These are phyloP conservation scores for Ciconia stormi DNA, from an alignment of 2,113 vertebrate genomes.

Conservation along the genomic window DNA sequence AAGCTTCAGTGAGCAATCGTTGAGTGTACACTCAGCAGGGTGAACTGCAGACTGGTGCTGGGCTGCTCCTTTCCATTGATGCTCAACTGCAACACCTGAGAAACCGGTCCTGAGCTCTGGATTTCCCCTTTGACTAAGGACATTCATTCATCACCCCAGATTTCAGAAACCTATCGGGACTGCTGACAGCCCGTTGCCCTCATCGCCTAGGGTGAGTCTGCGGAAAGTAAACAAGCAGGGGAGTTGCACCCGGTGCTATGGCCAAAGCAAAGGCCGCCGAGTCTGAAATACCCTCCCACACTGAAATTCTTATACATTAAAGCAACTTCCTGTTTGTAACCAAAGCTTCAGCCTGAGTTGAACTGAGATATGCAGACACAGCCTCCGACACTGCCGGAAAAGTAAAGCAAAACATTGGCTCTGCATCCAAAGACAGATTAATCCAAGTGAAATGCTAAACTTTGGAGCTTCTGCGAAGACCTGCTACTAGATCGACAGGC, in stretches of 20 bases:
- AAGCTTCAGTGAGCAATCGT: not conserved
- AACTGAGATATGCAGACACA: not conserved
- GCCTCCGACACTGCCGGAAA: not conserved
- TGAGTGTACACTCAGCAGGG: fast-evolving
- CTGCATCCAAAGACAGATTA: not conserved
- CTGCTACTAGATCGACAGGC: not conserved
- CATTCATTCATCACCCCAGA: not conserved
- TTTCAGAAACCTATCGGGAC: not conserved
- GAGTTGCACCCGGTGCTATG: not conserved
- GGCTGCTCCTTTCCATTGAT: not conserved
- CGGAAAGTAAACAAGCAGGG: not conserved
- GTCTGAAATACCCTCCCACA: conserved; percentile 13
- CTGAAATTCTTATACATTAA: not conserved
- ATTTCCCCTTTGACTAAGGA: not conserved
- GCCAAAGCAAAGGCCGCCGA: not conserved
- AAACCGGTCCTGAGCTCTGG: not conserved
- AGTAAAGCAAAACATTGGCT: not conserved
- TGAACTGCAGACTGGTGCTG: not conserved
- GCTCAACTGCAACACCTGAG: not conserved
- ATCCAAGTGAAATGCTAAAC: not conserved
- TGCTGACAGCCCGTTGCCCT: not conserved
- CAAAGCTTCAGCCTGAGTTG: not conserved
- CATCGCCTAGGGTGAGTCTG: not conserved
- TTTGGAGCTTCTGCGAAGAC: not conserved
- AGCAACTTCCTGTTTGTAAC: not conserved